A percentile compares a stretch with the other conserved stretches of the same genome.
Evolutionary conservation across 2,888 invertebrate species (phyloP).

Genomic region (Nysson spinosus): DNA sequence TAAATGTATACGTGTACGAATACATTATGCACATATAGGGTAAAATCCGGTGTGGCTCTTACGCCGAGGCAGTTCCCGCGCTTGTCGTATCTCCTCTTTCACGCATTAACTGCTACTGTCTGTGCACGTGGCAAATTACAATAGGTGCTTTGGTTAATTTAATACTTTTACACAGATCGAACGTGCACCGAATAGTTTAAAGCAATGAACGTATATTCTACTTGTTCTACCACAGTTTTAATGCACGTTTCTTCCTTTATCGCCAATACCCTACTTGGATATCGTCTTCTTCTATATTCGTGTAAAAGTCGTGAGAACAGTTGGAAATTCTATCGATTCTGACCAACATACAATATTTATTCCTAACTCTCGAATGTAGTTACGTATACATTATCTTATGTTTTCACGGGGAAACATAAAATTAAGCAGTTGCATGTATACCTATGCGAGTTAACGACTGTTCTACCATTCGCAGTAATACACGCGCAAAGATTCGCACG

Average conservation of each 20-base stretch:
- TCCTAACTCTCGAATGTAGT: no score
- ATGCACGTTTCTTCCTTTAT: no score
- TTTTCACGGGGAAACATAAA: conserved; percentile 11
- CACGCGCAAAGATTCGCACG: conserved; percentile 37
- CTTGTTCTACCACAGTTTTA: no score
- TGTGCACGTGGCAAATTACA: background rate
- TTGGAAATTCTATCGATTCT: no score
- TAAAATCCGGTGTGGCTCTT: conserved; percentile 1
- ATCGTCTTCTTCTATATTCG: no score
- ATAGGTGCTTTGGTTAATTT: background rate
- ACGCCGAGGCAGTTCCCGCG: conserved; percentile 4
- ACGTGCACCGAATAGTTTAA: no score
- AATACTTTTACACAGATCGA: no score
- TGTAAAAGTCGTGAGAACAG: no score
- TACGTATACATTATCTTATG: background rate
- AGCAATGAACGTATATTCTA: no score
- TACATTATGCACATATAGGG: background rate
- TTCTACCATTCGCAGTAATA: conserved; percentile 23
- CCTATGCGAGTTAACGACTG: conserved; percentile 12
- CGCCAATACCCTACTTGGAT: no score
- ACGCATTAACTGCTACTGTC: background rate
- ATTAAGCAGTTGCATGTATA: conserved; percentile 14
- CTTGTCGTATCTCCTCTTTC: conserved; percentile 16
- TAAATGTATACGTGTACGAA: conserved; percentile 1
- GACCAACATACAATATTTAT: no score